Conservation (phyloP, 2,797 vertebrate species). For the Lepilemur ruficaudatus region DNA sequence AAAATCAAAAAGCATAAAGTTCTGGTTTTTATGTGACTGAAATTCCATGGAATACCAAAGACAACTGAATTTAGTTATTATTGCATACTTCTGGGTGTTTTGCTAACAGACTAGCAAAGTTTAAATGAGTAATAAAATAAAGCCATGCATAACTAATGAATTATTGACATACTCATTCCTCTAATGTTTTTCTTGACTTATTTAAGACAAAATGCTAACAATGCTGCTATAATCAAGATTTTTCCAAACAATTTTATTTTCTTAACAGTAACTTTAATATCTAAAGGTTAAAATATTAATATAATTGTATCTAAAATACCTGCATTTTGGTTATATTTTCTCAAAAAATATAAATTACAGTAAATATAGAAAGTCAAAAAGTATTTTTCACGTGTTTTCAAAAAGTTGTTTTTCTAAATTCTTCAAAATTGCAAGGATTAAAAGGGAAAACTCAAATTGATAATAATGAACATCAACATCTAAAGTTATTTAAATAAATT, state of each 20-base stretch:
- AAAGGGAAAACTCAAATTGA: conserved; percentile 4
- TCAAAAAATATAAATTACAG: not conserved
- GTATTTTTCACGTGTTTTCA: not conserved
- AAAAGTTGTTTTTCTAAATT: not conserved
- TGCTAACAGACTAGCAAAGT: not conserved
- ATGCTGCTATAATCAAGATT: not conserved
- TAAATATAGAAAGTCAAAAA: not conserved
- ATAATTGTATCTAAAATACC: not conserved
- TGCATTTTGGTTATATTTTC: not conserved
- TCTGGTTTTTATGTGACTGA: not conserved
- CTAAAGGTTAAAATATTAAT: conserved; percentile 12
- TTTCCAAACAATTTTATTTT: not conserved
- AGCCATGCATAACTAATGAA: not conserved
- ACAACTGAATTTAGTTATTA: not conserved
- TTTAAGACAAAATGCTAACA: not conserved
- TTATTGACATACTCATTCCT: not conserved
- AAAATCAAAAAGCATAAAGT: not conserved
- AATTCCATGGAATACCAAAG: not conserved
- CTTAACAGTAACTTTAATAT: not conserved
- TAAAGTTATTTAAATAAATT: conserved; percentile 1
- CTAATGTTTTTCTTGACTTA: not conserved
- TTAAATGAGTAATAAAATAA: not conserved
- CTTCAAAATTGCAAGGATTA: not conserved
- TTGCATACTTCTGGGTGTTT: not conserved
- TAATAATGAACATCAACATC: not conserved